Evolutionary conservation across 2,113 vertebrate species (phyloP).

Genomic region (Urocolius indicus): DNA sequence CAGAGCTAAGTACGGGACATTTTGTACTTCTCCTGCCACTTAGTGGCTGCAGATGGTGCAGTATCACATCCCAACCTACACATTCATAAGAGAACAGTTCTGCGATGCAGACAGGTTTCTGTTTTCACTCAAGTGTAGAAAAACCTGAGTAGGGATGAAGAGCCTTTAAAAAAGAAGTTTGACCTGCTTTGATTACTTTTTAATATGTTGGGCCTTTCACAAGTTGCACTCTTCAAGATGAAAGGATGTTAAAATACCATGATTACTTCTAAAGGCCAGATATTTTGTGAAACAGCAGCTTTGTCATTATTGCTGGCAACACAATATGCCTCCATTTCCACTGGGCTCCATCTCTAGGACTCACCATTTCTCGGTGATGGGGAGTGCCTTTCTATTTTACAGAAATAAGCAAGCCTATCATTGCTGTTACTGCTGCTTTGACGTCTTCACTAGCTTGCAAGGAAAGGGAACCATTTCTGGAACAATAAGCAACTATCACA

Average conservation of each 20-base stretch:
- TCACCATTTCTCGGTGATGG: not conserved
- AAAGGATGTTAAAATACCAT: not conserved
- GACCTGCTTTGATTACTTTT: not conserved
- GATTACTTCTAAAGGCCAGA: not conserved
- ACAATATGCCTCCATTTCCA: not conserved
- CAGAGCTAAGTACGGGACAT: not conserved
- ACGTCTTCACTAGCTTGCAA: not conserved
- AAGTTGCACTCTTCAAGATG: not conserved
- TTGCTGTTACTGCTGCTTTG: not conserved
- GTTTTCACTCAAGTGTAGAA: not conserved
- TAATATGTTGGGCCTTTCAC: not conserved
- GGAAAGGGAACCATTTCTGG: not conserved
- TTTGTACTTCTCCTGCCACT: conserved; percentile 45
- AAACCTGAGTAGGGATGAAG: not conserved
- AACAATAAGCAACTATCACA: not conserved
- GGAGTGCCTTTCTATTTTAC: not conserved
- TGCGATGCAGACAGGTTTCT: fast-evolving
- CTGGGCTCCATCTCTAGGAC: not conserved
- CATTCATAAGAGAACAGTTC: not conserved
- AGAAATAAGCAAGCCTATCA: not conserved
- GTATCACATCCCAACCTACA: not conserved
- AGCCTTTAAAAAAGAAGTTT: not conserved
- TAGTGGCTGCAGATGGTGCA: conserved; percentile 36
- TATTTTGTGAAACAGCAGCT: not conserved
- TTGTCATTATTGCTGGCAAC: not conserved